These are phyloP conservation scores for Myripristis murdjan DNA, from an alignment of 2,797 vertebrate genomes.

Conservation along the genomic window DNA sequence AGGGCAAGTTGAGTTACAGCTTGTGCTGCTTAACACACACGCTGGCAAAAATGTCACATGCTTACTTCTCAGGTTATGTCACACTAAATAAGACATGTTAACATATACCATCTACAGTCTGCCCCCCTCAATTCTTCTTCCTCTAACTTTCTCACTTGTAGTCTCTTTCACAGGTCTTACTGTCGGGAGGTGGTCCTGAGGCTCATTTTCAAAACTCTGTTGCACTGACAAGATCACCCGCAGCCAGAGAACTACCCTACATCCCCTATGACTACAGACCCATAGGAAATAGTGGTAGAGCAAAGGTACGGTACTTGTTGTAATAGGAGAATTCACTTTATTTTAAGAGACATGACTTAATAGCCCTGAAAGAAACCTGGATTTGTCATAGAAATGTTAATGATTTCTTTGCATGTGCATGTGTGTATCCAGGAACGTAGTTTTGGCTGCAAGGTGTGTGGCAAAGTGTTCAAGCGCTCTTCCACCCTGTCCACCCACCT, in stretches of 20 bases:
- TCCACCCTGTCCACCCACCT: slow-evolving; percentile 83
- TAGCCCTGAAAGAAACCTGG: background rate
- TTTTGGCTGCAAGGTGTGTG: slow-evolving; percentile 80
- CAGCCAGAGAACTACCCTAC: slow-evolving; percentile 15
- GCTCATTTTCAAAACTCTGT: slow-evolving; percentile 47
- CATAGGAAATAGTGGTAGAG: slow-evolving; percentile 40
- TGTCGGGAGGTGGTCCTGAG: slow-evolving; percentile 56
- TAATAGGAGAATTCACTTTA: too few species aligned
- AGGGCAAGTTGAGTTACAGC: too few species aligned
- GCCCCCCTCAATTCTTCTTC: background rate
- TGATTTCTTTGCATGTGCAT: background rate
- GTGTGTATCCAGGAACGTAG: slow-evolving; percentile 71
- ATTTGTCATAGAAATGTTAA: background rate
- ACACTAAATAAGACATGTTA: background rate
- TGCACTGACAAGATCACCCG: slow-evolving; percentile 37
- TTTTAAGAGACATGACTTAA: background rate
- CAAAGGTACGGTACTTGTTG: slow-evolving; percentile 62
- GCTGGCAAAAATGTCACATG: too few species aligned
- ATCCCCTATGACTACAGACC: slow-evolving; percentile 59
- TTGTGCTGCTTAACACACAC: too few species aligned
- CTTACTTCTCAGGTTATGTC: too few species aligned
- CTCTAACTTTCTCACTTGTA: slow-evolving; percentile 17
- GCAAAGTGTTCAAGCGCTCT: slow-evolving; percentile 83
- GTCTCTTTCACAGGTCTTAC: slow-evolving; percentile 68
- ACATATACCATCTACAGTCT: background rate